Percentiles rank a stretch among this genome's conserved stretches.
Evolutionary conservation across 1,140 invertebrate species (phyloP).

Genomic region (Eupristina koningsbergeri): DNA sequence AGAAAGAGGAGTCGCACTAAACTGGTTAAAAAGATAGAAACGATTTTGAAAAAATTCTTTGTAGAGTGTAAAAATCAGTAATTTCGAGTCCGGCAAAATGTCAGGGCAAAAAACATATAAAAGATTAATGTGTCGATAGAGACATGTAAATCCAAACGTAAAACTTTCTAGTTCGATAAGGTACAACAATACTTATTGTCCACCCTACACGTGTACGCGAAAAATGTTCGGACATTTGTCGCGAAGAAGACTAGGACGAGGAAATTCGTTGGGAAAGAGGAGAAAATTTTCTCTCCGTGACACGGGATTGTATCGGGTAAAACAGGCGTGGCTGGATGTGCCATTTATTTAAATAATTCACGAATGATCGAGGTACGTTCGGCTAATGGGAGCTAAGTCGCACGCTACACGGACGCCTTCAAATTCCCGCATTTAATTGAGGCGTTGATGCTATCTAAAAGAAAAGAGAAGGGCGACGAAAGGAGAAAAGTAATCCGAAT

Average conservation of each 20-base stretch:
- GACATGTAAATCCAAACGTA: neutral
- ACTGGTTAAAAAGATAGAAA: neutral
- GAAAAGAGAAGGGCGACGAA: neutral
- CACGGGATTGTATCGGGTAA: neutral
- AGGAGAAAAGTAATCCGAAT: neutral
- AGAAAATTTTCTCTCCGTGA: neutral
- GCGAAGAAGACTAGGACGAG: too few species aligned
- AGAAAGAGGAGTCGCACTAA: conserved; percentile 41
- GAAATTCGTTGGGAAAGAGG: neutral
- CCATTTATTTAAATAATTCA: conserved; percentile 54
- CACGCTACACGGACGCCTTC: neutral
- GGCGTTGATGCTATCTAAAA: conserved; percentile 15
- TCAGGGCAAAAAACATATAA: neutral
- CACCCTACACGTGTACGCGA: too few species aligned
- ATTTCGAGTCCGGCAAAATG: neutral
- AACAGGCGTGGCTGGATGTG: conserved; percentile 52
- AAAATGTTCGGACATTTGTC: too few species aligned
- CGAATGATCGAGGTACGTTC: conserved; percentile 18
- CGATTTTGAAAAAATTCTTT: neutral
- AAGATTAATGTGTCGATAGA: neutral
- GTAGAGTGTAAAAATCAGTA: neutral
- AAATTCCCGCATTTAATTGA: conserved; percentile 15
- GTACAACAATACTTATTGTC: neutral
- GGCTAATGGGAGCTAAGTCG: neutral
- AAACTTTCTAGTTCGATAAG: conserved; percentile 22